Base-by-base conservation (phyloP, 2,888 invertebrate species). In the Therioaphis trifolii region DNA sequence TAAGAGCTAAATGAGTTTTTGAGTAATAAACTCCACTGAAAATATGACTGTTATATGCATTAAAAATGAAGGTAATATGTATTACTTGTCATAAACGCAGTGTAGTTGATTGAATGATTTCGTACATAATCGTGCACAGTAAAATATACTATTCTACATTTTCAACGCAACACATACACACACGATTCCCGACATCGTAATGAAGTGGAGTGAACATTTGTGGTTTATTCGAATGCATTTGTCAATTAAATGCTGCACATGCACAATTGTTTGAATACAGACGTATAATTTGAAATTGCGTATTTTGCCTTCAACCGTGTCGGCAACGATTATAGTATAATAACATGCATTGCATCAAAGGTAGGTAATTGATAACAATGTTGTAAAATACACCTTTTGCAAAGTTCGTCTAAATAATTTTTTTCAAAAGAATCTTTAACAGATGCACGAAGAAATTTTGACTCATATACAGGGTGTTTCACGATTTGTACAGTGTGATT, bases 321-420 rank as follows among this genome's bases (percentile, higher is more conserved):
- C 21, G n/a, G 9, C 5, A 21, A 35, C 35, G n/a, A 15, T 24
- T 3, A 43, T 14, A 40, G 21, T 69, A 43, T 69, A 69, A 21
- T 43, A 21, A n/a, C n/a, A n/a, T n/a, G n/a, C 43, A 69, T 63
- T 27, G 35, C 24, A 69, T 69, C 43, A 24, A 69, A 5, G 69
- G n/a, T n/a, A n/a, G n/a, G 43, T 46, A 69, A 46, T 69, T 69
- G 24, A 43, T 69, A 43, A 69, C 24, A 24, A 69, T 69, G 24
- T 46, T 43, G 43, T 69, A 69, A 69, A 69, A 46, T 69, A 66
- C 24, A 24, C 43, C 43, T 69, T 69, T 69, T 40, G 69, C 43
- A 24, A 43, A 40, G 69, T 43, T 24, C 15, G 24, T 15, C 9
- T 21, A 24, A 69, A 35, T 40, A 40, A 68, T n/a, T n/a, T n/a